Percentiles rank a stretch among this genome's conserved stretches.
These are phyloP conservation scores for Nysson spinosus DNA, from an alignment of 2,888 invertebrate species.

Conservation along the genomic window DNA sequence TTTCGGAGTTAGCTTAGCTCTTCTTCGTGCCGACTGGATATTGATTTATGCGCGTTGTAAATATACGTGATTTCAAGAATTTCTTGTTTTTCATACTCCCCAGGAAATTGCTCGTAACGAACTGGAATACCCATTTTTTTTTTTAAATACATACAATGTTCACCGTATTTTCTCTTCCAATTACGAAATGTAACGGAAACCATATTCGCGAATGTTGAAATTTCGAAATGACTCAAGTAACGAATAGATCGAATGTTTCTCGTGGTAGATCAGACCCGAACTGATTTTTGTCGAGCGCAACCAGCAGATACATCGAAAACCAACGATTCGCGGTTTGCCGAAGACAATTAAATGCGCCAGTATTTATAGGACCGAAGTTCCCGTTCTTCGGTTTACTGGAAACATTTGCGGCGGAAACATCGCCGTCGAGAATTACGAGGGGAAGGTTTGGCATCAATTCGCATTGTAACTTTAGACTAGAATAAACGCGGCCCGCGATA, in stretches of 20 bases:
- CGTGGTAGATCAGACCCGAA: too few relatives aligned
- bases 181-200: too few relatives aligned
- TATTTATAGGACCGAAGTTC: constrained; percentile 7
- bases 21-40: neutral
- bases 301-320: neutral
- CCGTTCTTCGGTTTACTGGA: neutral
- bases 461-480: constrained; percentile 36
- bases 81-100: neutral
- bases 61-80: neutral
- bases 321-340: neutral
- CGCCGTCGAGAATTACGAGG: constrained; percentile 14
- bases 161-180: too few relatives aligned
- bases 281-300: too few relatives aligned
- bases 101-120: neutral
- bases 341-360: neutral
- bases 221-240: too few relatives aligned
- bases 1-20: neutral
- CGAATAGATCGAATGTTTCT: too few relatives aligned
- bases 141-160: too few relatives aligned
- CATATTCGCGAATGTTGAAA: too few relatives aligned
- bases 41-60: neutral
- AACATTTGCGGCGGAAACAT: neutral
- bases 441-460: constrained; percentile 14
- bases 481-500: constrained; percentile 30
- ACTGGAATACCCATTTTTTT: neutral